Evolutionary conservation across 2,888 invertebrate species (phyloP).

Genomic region (Ceratothoa steindachneri): DNA sequence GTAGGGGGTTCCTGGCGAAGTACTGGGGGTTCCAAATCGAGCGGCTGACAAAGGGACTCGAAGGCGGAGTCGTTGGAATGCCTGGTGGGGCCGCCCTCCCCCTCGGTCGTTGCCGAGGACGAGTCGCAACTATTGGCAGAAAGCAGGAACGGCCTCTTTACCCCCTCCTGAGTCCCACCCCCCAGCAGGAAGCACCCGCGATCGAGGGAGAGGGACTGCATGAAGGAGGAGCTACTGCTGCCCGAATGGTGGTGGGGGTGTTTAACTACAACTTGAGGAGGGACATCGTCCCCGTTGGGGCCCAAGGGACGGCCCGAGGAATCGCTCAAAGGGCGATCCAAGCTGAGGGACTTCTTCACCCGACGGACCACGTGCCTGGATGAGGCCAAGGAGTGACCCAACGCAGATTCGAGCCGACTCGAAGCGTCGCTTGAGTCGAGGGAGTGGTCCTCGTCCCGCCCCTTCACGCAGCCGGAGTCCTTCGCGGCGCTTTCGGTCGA

Average conservation of each 20-base stretch:
- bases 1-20: background rate
- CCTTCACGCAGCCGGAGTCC: background rate
- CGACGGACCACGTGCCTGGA: slow-evolving; percentile 21
- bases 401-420: background rate
- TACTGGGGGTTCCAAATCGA: background rate
- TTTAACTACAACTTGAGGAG: background rate
- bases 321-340: slow-evolving; percentile 23
- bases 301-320: background rate
- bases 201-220: background rate
- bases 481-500: background rate
- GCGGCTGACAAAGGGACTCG: background rate
- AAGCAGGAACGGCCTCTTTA: background rate
- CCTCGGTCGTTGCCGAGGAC: background rate
- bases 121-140: background rate
- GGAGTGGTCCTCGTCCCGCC: background rate
- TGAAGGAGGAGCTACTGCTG: background rate
- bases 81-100: background rate
- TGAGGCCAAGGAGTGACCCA: background rate
- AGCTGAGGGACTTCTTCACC: slow-evolving; percentile 35
- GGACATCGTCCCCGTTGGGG: background rate
- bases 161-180: background rate
- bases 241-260: background rate
- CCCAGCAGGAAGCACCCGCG: background rate
- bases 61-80: background rate
- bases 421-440: background rate